A percentile compares a stretch with the other conserved stretches of the same genome.
phyloP scores from a whole-genome alignment of 2,797 vertebrate genomes.

The Zalophus californianus region DNA sequence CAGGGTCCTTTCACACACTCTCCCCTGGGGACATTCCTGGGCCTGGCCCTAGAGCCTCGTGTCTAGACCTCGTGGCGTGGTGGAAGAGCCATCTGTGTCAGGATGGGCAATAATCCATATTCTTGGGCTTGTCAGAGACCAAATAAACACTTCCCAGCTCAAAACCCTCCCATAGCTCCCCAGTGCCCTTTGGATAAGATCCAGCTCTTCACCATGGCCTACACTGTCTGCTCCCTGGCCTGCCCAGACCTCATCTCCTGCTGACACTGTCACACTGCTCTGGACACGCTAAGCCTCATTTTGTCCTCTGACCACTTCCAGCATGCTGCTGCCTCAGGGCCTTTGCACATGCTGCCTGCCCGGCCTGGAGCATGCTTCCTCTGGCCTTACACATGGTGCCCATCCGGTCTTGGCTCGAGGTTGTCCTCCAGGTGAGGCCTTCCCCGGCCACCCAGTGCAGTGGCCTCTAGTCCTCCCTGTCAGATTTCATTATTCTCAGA shows the following conservation, averaged over 20 bases:
- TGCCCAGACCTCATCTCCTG: not conserved
- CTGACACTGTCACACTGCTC: no score
- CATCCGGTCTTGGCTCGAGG: not conserved
- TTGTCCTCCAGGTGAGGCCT: not conserved
- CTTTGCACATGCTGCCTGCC: not conserved
- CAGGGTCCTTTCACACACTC: no score
- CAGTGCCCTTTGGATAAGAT: not conserved
- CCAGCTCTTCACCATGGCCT: no score
- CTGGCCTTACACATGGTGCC: not conserved
- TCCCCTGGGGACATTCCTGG: not conserved
- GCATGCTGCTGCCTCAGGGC: not conserved
- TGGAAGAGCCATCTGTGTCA: not conserved
- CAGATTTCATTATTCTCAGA: not conserved
- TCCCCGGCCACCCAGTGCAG: not conserved
- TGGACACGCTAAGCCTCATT: accelerated
- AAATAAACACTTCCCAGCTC: not conserved
- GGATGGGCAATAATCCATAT: no score
- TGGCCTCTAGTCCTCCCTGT: not conserved
- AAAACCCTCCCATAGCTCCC: not conserved
- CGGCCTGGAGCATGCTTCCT: not conserved
- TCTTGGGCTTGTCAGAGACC: not conserved
- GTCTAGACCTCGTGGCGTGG: not conserved
- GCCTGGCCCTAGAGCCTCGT: not conserved
- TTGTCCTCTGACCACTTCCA: not conserved
- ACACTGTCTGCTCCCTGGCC: accelerated